phyloP scores from a whole-genome alignment of 2,888 invertebrate species.

The Andrena dorsata region DNA sequence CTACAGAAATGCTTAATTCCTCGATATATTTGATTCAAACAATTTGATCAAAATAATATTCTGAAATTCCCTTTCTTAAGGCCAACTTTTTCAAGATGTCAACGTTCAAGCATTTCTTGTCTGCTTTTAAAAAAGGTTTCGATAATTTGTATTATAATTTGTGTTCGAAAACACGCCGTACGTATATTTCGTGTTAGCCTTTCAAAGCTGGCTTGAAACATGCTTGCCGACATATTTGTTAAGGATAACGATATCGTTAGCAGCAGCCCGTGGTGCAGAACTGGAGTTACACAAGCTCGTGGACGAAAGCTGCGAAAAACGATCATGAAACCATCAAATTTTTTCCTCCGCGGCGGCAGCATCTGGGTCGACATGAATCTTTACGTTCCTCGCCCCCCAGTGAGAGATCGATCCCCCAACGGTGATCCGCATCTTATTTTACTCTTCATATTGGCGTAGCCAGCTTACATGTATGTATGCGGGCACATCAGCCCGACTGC shows the following conservation, averaged over 20 bases:
- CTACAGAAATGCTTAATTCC: no score
- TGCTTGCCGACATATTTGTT: no score
- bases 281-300: not conserved
- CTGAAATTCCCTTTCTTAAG: no score
- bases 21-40: no score
- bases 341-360: not conserved
- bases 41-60: no score
- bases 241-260: no score
- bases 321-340: slow-evolving; percentile 20
- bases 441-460: slow-evolving; percentile 35
- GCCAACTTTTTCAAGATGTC: no score
- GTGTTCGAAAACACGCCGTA: not conserved
- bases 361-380: slow-evolving; percentile 35
- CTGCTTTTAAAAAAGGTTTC: no score
- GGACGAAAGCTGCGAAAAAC: not conserved
- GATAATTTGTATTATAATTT: no score
- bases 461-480: not conserved
- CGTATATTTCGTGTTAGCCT: not conserved
- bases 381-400: not conserved
- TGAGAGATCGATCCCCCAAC: slow-evolving; percentile 18
- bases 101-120: no score
- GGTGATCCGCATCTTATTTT: slow-evolving; percentile 32
- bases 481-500: slow-evolving; percentile 11
- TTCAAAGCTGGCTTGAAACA: no score
- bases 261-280: no score